Evolutionary conservation across 2,888 invertebrate genomes (phyloP).

Genomic region (Mythimna vitellina): DNA sequence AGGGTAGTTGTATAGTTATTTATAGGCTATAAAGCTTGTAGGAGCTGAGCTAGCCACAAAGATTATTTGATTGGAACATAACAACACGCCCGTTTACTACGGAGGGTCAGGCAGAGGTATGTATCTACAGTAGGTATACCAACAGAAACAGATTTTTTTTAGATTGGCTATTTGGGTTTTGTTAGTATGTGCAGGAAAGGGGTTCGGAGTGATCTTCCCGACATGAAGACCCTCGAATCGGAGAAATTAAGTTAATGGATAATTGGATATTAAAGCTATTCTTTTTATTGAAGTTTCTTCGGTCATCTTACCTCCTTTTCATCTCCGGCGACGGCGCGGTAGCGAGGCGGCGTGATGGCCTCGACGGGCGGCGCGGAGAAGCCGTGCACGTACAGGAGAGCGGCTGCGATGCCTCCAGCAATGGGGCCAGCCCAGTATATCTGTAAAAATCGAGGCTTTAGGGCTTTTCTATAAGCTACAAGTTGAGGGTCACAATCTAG

Average conservation of each 20-base stretch:
- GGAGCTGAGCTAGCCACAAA: background rate
- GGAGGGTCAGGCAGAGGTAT: too few relatives aligned
- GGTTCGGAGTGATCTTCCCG: too few relatives aligned
- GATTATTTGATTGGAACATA: background rate
- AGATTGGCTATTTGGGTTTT: too few relatives aligned
- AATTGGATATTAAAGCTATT: too few relatives aligned
- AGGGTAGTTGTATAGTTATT: background rate
- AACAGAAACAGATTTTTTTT: too few relatives aligned
- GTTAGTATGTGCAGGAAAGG: too few relatives aligned
- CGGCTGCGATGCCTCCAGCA: slow-evolving; percentile 94
- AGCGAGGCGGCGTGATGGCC: slow-evolving; percentile 85
- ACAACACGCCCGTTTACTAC: too few relatives aligned
- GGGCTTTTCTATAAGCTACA: background rate
- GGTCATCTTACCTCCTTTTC: slow-evolving; percentile 92
- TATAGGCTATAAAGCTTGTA: background rate
- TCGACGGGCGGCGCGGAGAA: slow-evolving; percentile 88
- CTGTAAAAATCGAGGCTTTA: slow-evolving; percentile 75
- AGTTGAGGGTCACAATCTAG: background rate
- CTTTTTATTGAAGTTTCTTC: background rate
- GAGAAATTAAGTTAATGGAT: too few relatives aligned
- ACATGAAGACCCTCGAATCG: too few relatives aligned
- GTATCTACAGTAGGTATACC: too few relatives aligned
- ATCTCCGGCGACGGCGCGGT: slow-evolving; percentile 90
- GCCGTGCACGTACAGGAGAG: slow-evolving; percentile 93
- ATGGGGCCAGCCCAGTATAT: slow-evolving; percentile 97